A percentile compares a stretch with the other conserved stretches of the same genome.
Evolutionary conservation across 1,140 invertebrate species (phyloP).

Genomic region (Heliconius eleuchia): DNA sequence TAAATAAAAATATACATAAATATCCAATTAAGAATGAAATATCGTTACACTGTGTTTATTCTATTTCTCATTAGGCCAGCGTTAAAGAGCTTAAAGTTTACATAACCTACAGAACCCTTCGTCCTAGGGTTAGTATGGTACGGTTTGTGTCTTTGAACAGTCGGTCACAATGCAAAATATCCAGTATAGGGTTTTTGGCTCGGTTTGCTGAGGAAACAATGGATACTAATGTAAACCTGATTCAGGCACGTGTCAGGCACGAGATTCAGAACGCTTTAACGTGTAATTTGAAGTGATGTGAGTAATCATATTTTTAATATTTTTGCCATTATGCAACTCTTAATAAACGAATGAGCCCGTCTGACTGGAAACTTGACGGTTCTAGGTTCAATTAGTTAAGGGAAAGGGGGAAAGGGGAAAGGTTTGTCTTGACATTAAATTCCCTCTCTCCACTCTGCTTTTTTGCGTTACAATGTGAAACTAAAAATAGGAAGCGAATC

Average conservation of each 20-base stretch:
- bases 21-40: not conserved
- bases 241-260: not conserved
- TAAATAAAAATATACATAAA: not conserved
- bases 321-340: too few relatives aligned
- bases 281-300: not conserved
- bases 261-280: not conserved
- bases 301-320: too few relatives aligned
- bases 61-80: not conserved
- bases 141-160: slow-evolving; percentile 21
- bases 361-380: not conserved
- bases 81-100: not conserved
- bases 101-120: not conserved
- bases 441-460: too few relatives aligned
- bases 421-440: too few relatives aligned
- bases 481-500: too few relatives aligned
- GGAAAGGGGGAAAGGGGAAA: too few relatives aligned
- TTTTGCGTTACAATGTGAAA: too few relatives aligned
- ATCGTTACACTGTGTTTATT: not conserved
- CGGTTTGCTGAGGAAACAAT: slow-evolving; percentile 35
- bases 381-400: too few relatives aligned
- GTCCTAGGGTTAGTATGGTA: slow-evolving; percentile 22
- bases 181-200: slow-evolving; percentile 18
- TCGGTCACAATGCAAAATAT: slow-evolving; percentile 23
- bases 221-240: slow-evolving; percentile 15
- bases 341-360: not conserved